phyloP scores from a whole-genome alignment of 2,888 invertebrate genomes.

The Lepidocyrtoides sp. region DNA sequence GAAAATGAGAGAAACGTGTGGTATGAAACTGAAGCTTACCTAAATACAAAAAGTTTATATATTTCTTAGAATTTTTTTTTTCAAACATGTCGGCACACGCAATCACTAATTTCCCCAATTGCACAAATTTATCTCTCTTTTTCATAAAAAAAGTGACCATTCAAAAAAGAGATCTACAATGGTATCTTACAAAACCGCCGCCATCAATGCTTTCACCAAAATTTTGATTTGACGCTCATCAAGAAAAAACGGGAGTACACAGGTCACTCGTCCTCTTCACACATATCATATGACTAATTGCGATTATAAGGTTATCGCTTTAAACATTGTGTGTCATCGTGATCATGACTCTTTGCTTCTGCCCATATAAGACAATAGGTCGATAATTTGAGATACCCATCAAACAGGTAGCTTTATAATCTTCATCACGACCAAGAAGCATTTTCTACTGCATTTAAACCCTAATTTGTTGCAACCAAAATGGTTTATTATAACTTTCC shows the following conservation, averaged over 20 bases:
- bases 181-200: neutral
- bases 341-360: neutral
- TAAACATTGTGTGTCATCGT: slow-evolving; percentile 40
- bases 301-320: slow-evolving; percentile 49
- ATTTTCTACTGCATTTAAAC: neutral
- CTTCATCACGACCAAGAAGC: neutral
- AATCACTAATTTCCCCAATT: slow-evolving; percentile 58
- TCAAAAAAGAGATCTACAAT: neutral
- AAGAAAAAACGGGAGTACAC: slow-evolving; percentile 34
- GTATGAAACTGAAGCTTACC: neutral
- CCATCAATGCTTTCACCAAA: slow-evolving; percentile 68
- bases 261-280: slow-evolving; percentile 45
- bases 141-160: neutral
- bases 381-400: slow-evolving; percentile 6
- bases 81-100: slow-evolving; percentile 65
- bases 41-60: neutral
- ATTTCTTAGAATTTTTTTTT: slow-evolving; percentile 45
- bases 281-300: slow-evolving; percentile 51
- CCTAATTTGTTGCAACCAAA: slow-evolving; percentile 33
- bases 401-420: neutral
- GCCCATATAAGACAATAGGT: slow-evolving; percentile 17
- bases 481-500: neutral
- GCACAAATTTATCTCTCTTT: slow-evolving; percentile 7
- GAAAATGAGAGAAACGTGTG: slow-evolving; percentile 61
- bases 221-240: neutral